Evolutionary conservation across 2,888 invertebrate species (phyloP).

Genomic region (Hesperia comma): DNA sequence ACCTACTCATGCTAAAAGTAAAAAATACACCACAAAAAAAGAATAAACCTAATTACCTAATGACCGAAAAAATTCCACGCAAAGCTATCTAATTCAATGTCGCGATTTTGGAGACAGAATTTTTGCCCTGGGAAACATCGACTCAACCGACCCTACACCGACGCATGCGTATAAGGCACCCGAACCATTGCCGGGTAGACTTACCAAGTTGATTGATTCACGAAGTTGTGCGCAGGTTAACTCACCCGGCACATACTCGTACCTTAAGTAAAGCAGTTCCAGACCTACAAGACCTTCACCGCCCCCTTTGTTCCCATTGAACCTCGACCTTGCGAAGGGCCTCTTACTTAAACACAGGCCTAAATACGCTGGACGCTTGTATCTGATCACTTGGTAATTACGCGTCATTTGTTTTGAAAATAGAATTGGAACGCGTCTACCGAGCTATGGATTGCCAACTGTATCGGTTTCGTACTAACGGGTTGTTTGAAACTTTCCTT

Average conservation of each 20-base stretch:
- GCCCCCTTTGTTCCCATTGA: conserved; percentile 41
- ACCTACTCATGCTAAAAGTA: background rate
- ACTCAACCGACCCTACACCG: conserved; percentile 60
- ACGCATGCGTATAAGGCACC: conserved; percentile 68
- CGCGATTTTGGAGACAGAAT: conserved; percentile 35
- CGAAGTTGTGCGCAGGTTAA: conserved; percentile 79
- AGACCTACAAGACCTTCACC: conserved; percentile 52
- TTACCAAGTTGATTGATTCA: conserved; percentile 80
- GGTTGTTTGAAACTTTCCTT: conserved; percentile 36
- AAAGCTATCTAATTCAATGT: conserved; percentile 32
- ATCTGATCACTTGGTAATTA: conserved; percentile 53
- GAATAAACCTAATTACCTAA: conserved; percentile 8
- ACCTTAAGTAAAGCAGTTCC: conserved; percentile 63
- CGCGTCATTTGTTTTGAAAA: conserved; percentile 58
- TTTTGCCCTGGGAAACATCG: conserved; percentile 44
- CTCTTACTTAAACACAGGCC: conserved; percentile 49
- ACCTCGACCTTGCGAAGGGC: conserved; percentile 40
- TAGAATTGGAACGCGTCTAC: conserved; percentile 44
- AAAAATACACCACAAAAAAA: conserved; percentile 1
- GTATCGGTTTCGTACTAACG: conserved; percentile 21
- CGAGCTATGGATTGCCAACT: conserved; percentile 9
- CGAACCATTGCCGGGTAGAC: conserved; percentile 69
- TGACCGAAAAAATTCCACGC: conserved; percentile 20
- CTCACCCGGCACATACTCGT: conserved; percentile 54
- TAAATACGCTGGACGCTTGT: conserved; percentile 48